Conservation (phyloP, 2,113 vertebrate species). For the Paraplagusia blochii region DNA sequence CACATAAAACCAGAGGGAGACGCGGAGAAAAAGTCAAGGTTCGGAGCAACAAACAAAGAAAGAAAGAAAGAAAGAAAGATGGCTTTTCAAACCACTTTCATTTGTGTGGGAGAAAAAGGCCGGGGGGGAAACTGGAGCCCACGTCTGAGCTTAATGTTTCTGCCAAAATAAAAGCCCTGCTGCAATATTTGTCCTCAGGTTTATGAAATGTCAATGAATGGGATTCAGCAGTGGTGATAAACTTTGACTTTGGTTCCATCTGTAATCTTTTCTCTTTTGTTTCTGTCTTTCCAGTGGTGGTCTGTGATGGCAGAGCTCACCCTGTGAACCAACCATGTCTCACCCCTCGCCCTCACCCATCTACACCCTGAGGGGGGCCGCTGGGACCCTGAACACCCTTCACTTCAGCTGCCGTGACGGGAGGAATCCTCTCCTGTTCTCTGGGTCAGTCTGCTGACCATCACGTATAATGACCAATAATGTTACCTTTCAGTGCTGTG, state of each 20-base stretch:
- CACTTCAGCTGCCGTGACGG: conserved; percentile 76
- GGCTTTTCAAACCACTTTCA: conserved; percentile 32
- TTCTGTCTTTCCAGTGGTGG: conserved; percentile 12
- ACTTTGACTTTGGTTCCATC: background rate
- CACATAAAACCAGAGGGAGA: conserved; percentile 31
- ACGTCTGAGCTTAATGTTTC: conserved; percentile 27
- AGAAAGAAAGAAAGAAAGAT: conserved; percentile 36
- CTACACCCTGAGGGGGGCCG: conserved; percentile 85
- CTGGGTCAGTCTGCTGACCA: conserved; percentile 82
- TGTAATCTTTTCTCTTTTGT: conserved; percentile 7
- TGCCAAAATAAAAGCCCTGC: conserved; percentile 15
- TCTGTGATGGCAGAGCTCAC: conserved; percentile 7
- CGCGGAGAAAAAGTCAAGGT: conserved; percentile 43
- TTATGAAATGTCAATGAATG: background rate
- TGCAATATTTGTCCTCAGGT: background rate
- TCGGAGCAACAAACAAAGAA: conserved; percentile 61
- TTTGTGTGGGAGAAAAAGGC: conserved; percentile 23
- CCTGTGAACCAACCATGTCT: conserved; percentile 59
- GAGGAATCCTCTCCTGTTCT: conserved; percentile 80
- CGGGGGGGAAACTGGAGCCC: conserved; percentile 24
- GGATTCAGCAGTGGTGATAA: too few species aligned
- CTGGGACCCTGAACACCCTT: conserved; percentile 81
- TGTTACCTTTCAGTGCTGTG: background rate
- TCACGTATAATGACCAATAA: background rate
- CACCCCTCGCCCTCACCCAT: conserved; percentile 80